These are phyloP conservation scores for Lepilemur ruficaudatus DNA, from an alignment of 2,797 vertebrate genomes.

Conservation along the genomic window DNA sequence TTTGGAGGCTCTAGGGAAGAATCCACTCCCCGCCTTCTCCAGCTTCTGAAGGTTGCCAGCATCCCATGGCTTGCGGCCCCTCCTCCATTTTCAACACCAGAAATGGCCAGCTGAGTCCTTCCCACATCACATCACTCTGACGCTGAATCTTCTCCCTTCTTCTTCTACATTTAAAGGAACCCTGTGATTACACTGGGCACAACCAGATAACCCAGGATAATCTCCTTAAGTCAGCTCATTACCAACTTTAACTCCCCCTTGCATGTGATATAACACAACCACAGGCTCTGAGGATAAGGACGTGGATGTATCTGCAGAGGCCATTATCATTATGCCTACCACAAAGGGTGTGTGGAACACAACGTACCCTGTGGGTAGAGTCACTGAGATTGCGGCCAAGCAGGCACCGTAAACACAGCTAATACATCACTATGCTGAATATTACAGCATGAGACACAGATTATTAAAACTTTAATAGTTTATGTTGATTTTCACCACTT, in stretches of 20 bases:
- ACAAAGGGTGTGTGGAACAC: not conserved
- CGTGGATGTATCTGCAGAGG: rapidly evolving
- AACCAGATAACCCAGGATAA: not conserved
- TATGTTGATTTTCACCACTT: not conserved
- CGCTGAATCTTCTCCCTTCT: not conserved
- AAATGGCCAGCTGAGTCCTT: rapidly evolving
- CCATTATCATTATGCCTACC: too few relatives aligned
- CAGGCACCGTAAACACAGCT: not conserved
- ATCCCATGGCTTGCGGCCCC: not conserved
- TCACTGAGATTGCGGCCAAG: not conserved
- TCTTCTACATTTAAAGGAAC: not conserved
- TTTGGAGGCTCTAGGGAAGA: not conserved
- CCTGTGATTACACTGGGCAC: not conserved
- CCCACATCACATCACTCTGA: not conserved
- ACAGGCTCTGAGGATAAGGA: not conserved
- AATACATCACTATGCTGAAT: not conserved
- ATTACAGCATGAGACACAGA: not conserved
- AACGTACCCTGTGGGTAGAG: not conserved
- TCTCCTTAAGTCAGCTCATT: not conserved
- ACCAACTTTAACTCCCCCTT: not conserved
- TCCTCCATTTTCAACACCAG: not conserved
- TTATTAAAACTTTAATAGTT: not conserved
- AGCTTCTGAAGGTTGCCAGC: not conserved
- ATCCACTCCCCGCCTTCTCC: not conserved
- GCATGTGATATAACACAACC: not conserved